Conservation (phyloP, 2,888 invertebrate species). For the Oegoconia quadripuncta region DNA sequence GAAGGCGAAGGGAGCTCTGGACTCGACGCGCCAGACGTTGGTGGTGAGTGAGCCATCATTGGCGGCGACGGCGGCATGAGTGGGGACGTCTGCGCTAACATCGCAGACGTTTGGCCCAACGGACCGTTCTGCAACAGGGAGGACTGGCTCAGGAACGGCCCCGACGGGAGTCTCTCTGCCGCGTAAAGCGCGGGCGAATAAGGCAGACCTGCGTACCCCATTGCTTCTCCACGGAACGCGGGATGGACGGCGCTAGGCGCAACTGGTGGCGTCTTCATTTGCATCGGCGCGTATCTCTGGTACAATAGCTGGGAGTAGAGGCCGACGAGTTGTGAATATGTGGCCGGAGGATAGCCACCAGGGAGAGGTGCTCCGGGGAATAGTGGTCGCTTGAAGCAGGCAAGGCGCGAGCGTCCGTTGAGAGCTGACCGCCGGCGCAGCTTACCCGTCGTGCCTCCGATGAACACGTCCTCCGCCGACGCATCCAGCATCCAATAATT, state of each 20-base stretch:
- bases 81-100: slow-evolving; percentile 46
- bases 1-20: slow-evolving; percentile 62
- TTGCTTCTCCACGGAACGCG: slow-evolving; percentile 63
- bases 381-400: slow-evolving; percentile 90
- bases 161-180: slow-evolving; percentile 50
- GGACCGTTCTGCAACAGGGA: slow-evolving; percentile 45
- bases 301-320: slow-evolving; percentile 83
- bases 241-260: slow-evolving; percentile 76
- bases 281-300: slow-evolving; percentile 81
- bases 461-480: slow-evolving; percentile 98
- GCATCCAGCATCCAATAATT: slow-evolving; percentile 99
- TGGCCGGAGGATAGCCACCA: slow-evolving; percentile 78
- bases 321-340: slow-evolving; percentile 78
- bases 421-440: slow-evolving; percentile 93
- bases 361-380: slow-evolving; percentile 81
- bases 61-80: slow-evolving; percentile 66
- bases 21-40: slow-evolving; percentile 58
- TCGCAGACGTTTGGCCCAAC: slow-evolving; percentile 36
- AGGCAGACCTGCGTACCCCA: slow-evolving; percentile 59
- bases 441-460: slow-evolving; percentile 97
- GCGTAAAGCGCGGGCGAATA: slow-evolving; percentile 58
- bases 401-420: slow-evolving; percentile 91
- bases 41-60: slow-evolving; percentile 51
- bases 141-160: slow-evolving; percentile 47
- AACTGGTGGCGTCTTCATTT: slow-evolving; percentile 71